These are phyloP conservation scores for Cyclura pinguis DNA, from an alignment of 2,797 vertebrate species.

Conservation along the genomic window DNA sequence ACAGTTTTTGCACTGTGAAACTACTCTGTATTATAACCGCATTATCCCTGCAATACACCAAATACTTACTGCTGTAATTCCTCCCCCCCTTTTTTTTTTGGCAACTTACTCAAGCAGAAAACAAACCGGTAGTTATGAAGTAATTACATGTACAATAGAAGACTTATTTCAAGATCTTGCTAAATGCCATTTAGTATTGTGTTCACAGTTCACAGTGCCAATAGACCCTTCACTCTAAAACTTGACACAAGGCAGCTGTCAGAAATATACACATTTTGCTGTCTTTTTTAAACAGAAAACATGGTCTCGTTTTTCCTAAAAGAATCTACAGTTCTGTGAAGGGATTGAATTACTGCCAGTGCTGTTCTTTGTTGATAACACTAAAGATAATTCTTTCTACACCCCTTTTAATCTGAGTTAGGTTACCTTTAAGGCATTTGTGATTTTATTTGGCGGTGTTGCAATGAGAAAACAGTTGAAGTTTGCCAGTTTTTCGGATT, in stretches of 20 bases:
- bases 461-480: constrained; percentile 35
- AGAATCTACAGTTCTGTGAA: constrained; percentile 56
- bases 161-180: constrained; percentile 31
- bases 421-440: constrained; percentile 66
- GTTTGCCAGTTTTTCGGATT: constrained; percentile 32
- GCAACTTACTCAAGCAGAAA: fast-evolving
- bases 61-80: background rate
- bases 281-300: constrained; percentile 28
- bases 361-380: constrained; percentile 58
- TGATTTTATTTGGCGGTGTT: constrained; percentile 62
- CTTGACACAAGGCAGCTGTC: background rate
- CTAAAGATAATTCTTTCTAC: constrained; percentile 68
- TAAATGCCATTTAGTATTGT: background rate
- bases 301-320: constrained; percentile 46
- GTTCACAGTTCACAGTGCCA: background rate
- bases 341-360: constrained; percentile 65
- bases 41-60: background rate
- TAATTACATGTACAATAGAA: background rate
- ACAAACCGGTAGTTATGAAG: background rate
- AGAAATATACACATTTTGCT: constrained; percentile 21
- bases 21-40: background rate
- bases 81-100: background rate
- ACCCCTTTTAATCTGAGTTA: constrained; percentile 57
- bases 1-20: background rate
- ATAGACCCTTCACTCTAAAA: constrained; percentile 10